Percentiles rank a stretch among this genome's conserved stretches.
These are phyloP conservation scores for Nymphalis polychloros DNA, from an alignment of 2,888 invertebrate genomes.

Conservation along the genomic window DNA sequence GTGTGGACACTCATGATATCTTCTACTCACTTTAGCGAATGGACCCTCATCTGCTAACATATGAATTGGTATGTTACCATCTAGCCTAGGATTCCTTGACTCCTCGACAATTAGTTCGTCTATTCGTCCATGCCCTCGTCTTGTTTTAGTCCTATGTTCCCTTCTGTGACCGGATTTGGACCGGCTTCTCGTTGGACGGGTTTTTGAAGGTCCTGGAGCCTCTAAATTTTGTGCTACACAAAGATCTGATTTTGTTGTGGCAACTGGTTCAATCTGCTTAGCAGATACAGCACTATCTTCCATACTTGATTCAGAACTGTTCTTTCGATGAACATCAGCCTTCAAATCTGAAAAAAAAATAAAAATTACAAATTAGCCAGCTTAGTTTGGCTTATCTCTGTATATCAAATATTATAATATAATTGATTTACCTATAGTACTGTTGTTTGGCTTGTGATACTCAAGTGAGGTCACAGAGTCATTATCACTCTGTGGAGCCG, in stretches of 20 bases:
- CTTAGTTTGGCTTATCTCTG: background rate
- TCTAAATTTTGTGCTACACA: conserved; percentile 62
- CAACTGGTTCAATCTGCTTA: conserved; percentile 64
- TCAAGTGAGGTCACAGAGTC: conserved; percentile 85
- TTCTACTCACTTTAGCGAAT: conserved; percentile 70
- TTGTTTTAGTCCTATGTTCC: conserved; percentile 57
- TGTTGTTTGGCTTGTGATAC: conserved; percentile 83
- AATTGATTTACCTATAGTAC: conserved; percentile 82
- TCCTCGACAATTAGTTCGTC: conserved; percentile 70
- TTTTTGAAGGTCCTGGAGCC: conserved; percentile 58
- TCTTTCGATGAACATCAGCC: conserved; percentile 95
- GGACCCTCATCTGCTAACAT: conserved; percentile 73
- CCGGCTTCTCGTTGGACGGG: conserved; percentile 61
- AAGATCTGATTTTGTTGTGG: conserved; percentile 67
- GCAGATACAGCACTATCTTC: conserved; percentile 82
- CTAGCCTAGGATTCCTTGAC: conserved; percentile 56
- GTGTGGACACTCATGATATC: conserved; percentile 71
- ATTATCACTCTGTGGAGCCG: conserved; percentile 80
- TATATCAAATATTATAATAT: background rate
- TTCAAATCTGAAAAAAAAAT: conserved; percentile 86
- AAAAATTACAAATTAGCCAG: background rate
- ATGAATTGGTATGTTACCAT: conserved; percentile 64
- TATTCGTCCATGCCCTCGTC: conserved; percentile 64
- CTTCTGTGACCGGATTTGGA: conserved; percentile 63
- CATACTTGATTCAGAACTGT: conserved; percentile 93